phyloP scores from a whole-genome alignment of 2,113 vertebrate genomes.

The Spea bombifrons region DNA sequence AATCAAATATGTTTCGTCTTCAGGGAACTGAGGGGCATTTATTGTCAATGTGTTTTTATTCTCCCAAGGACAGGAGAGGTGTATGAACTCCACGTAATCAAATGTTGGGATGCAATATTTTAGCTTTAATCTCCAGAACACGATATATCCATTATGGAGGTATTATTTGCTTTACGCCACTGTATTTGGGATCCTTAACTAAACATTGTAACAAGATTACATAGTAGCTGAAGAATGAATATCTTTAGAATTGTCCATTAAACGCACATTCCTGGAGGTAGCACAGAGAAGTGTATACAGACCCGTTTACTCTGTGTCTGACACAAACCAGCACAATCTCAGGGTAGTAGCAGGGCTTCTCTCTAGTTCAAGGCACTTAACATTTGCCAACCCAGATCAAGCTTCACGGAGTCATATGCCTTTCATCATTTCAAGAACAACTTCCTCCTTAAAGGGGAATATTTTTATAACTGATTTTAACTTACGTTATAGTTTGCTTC shows the following conservation, averaged over 20 bases:
- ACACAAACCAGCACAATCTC: constrained; percentile 31
- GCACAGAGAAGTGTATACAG: not conserved
- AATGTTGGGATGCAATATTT: not conserved
- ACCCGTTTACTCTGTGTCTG: constrained; percentile 1
- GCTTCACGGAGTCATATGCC: constrained; percentile 20
- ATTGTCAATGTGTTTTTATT: not conserved
- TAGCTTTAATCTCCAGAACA: not conserved
- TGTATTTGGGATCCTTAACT: not conserved
- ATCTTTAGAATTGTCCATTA: constrained; percentile 18
- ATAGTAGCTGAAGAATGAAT: not conserved
- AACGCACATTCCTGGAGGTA: constrained; percentile 12
- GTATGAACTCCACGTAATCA: not conserved
- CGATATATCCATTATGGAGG: not conserved
- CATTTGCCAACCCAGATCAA: constrained; percentile 28
- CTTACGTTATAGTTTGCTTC: too few relatives aligned
- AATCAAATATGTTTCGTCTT: not conserved
- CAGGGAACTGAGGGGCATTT: not conserved
- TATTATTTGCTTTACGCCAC: not conserved
- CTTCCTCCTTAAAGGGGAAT: not conserved
- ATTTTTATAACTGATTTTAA: too few relatives aligned
- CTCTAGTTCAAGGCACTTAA: constrained; percentile 35
- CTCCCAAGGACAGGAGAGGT: not conserved
- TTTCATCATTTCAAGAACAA: constrained; percentile 39
- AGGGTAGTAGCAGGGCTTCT: constrained; percentile 23
- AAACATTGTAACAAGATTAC: constrained; percentile 4